Conservation (phyloP, 2,888 invertebrate genomes). For the Acanthosepion esculentum region DNA sequence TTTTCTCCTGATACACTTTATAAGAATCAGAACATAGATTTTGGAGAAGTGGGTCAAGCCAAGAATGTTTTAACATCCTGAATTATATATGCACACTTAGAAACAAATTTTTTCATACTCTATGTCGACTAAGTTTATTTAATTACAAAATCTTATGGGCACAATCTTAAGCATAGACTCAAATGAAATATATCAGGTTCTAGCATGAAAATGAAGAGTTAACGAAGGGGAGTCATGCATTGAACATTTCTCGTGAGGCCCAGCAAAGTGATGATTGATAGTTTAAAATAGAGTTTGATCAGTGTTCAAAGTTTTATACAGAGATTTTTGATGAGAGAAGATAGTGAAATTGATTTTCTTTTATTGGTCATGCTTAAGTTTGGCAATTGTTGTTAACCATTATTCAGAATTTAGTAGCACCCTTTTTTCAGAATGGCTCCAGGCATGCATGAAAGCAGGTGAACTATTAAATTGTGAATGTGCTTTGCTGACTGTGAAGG, state of each 20-base stretch:
- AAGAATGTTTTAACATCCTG: too few species aligned
- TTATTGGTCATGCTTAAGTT: background rate
- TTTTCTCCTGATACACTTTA: too few species aligned
- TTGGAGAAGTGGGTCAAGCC: too few species aligned
- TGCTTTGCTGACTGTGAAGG: background rate
- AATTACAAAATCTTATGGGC: background rate
- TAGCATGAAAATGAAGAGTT: background rate
- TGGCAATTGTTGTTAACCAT: slow-evolving; percentile 1
- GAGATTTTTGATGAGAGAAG: background rate
- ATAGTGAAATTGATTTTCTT: slow-evolving; percentile 33
- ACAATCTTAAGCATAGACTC: background rate
- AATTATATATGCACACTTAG: too few species aligned
- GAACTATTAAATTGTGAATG: background rate
- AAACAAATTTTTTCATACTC: background rate
- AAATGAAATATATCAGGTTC: background rate
- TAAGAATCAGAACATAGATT: too few species aligned
- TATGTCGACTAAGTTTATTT: background rate
- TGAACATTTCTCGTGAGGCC: background rate
- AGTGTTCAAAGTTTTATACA: background rate
- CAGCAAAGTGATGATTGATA: slow-evolving; percentile 13
- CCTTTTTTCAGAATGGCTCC: background rate
- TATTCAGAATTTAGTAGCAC: background rate
- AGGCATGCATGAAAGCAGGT: slow-evolving; percentile 1
- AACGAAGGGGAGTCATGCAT: background rate
- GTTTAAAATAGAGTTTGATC: background rate